phyloP scores from a whole-genome alignment of 2,888 invertebrate genomes.

The Athalia rosae region DNA sequence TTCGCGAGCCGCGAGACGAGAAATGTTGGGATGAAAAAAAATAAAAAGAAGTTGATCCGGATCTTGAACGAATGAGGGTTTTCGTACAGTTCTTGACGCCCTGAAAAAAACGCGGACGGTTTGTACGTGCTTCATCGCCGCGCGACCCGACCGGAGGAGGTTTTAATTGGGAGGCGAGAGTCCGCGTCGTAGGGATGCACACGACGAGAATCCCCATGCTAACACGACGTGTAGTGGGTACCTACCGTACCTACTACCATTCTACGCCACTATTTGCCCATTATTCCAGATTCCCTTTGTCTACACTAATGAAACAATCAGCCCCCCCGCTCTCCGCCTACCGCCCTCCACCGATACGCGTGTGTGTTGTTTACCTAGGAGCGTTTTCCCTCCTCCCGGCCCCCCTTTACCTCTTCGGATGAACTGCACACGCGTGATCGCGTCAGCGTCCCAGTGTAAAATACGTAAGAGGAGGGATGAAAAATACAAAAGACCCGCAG shows the following conservation, averaged over 20 bases:
- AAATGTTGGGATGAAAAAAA: not conserved
- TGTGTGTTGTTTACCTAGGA: too few relatives aligned
- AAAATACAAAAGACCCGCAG: too few relatives aligned
- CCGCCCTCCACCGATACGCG: too few relatives aligned
- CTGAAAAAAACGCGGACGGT: slow-evolving; percentile 30
- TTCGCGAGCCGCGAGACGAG: not conserved
- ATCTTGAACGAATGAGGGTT: slow-evolving; percentile 20
- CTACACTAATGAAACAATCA: slow-evolving; percentile 73
- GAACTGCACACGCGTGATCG: too few relatives aligned
- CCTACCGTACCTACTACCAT: slow-evolving; percentile 2
- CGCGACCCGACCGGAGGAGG: slow-evolving; percentile 56
- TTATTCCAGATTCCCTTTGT: slow-evolving; percentile 74
- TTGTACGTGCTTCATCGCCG: slow-evolving; percentile 59
- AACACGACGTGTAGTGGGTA: slow-evolving; percentile 61
- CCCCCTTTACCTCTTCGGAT: too few relatives aligned
- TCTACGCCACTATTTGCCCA: slow-evolving; percentile 68
- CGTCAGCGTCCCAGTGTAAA: too few relatives aligned
- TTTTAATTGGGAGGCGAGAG: slow-evolving; percentile 70
- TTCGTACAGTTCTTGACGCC: slow-evolving; percentile 47
- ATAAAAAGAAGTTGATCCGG: not conserved
- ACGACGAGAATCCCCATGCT: slow-evolving; percentile 62
- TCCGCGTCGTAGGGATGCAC: slow-evolving; percentile 56
- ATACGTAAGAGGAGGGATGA: too few relatives aligned
- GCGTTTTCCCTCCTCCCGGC: too few relatives aligned
- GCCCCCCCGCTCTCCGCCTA: slow-evolving; percentile 63